phyloP scores from a whole-genome alignment of 1,140 invertebrate species.

The Portunus trituberculatus region DNA sequence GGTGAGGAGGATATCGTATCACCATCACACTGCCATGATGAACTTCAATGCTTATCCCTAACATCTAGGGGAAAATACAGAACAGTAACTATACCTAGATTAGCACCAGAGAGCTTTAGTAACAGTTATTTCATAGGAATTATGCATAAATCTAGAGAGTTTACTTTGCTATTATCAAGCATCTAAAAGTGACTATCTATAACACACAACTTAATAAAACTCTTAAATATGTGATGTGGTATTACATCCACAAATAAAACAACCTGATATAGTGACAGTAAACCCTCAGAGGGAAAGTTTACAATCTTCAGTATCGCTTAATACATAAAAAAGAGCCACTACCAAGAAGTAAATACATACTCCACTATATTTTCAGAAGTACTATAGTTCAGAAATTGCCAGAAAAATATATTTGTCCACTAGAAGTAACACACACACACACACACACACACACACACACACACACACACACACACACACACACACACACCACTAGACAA shows the following conservation, averaged over 20 bases:
- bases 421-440: not conserved
- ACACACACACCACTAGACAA: not conserved
- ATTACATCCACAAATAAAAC: not conserved
- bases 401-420: conserved; percentile 18
- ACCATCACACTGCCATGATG: conserved; percentile 12
- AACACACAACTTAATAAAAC: not conserved
- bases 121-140: not conserved
- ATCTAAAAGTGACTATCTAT: not conserved
- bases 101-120: conserved; percentile 12
- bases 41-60: not conserved
- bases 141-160: not conserved
- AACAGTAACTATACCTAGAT: not conserved
- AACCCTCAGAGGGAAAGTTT: not conserved
- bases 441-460: not conserved
- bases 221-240: not conserved
- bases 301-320: not conserved
- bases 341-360: not conserved
- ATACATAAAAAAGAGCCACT: not conserved
- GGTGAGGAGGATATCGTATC: not conserved
- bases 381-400: not conserved
- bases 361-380: not conserved
- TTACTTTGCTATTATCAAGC: not conserved
- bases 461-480: not conserved
- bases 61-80: not conserved
- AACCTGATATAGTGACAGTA: not conserved